phyloP scores from a whole-genome alignment of 2,797 vertebrate species.

The Decapterus maruadsi region DNA sequence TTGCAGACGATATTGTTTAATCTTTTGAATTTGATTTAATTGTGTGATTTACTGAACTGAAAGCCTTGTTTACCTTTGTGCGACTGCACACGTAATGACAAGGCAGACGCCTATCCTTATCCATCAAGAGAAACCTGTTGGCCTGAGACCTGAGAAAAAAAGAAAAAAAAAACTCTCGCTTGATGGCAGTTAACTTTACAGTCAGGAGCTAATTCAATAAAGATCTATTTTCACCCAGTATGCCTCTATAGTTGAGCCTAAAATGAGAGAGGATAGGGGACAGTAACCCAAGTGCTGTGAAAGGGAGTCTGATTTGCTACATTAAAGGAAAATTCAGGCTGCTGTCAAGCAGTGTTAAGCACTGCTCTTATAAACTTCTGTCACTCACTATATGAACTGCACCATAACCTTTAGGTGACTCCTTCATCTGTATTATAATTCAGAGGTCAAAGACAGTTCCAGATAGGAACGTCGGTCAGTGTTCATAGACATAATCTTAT shows the following conservation, averaged over 20 bases:
- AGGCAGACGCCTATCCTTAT: slow-evolving; percentile 43
- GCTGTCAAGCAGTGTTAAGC: slow-evolving; percentile 59
- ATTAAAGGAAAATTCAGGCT: slow-evolving; percentile 60
- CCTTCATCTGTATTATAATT: slow-evolving; percentile 21
- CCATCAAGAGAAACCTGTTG: slow-evolving; percentile 58
- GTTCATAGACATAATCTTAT: slow-evolving; percentile 28
- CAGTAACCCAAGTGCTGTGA: slow-evolving; percentile 63
- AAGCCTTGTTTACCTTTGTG: slow-evolving; percentile 55
- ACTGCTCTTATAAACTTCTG: slow-evolving; percentile 50
- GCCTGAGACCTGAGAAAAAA: slow-evolving; percentile 65
- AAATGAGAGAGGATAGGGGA: slow-evolving; percentile 68
- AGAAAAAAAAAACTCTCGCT: slow-evolving; percentile 51
- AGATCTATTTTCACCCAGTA: slow-evolving; percentile 66
- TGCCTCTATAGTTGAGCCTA: slow-evolving; percentile 41
- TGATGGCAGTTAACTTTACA: slow-evolving; percentile 68
- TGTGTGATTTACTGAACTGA: slow-evolving; percentile 45
- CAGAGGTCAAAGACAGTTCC: slow-evolving; percentile 38
- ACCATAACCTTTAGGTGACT: slow-evolving; percentile 51
- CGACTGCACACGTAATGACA: slow-evolving; percentile 39
- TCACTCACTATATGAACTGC: slow-evolving; percentile 51
- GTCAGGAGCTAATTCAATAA: slow-evolving; percentile 81
- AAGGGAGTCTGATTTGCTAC: slow-evolving; percentile 61
- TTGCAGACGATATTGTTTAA: slow-evolving; percentile 51
- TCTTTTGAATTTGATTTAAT: slow-evolving; percentile 56
- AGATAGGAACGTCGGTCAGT: slow-evolving; percentile 1